phyloP scores from a whole-genome alignment of 2,888 invertebrate genomes.

The Apamea monoglypha region DNA sequence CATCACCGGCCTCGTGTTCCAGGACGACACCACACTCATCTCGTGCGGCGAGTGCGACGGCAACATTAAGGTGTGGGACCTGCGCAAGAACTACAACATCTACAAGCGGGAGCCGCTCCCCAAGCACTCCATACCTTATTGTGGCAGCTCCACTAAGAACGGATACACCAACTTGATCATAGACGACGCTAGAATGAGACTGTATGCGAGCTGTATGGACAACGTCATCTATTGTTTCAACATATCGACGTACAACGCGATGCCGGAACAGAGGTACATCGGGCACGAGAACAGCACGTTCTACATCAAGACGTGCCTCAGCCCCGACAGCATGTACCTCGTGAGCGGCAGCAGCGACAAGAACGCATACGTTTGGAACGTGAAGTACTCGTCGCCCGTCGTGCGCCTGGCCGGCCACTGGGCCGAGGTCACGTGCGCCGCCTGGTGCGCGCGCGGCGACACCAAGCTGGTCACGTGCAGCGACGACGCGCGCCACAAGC shows the following conservation, averaged over 20 bases:
- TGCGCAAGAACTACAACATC: conserved; percentile 94
- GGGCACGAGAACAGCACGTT: conserved; percentile 95
- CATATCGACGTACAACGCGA: conserved; percentile 91
- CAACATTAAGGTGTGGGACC: conserved; percentile 96
- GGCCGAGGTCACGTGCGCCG: conserved; percentile 96
- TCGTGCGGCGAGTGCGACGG: conserved; percentile 97
- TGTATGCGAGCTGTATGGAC: conserved; percentile 97
- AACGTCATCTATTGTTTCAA: conserved; percentile 96
- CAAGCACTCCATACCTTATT: conserved; percentile 93
- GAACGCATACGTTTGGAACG: conserved; percentile 96
- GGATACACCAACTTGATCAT: conserved; percentile 95
- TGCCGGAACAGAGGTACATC: conserved; percentile 92
- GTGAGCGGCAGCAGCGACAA: conserved; percentile 97
- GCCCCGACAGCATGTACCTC: conserved; percentile 95
- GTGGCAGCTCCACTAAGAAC: conserved; percentile 92
- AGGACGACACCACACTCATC: conserved; percentile 94
- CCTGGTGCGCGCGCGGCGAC: conserved; percentile 92
- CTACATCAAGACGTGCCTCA: conserved; percentile 95
- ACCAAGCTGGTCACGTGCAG: conserved; percentile 94
- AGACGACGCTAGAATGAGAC: conserved; percentile 92
- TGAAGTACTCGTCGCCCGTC: conserved; percentile 91
- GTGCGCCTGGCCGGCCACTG: conserved; percentile 93
- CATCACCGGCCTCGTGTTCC: conserved; percentile 96
- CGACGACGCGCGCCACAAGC: conserved; percentile 94
- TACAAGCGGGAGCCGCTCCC: conserved; percentile 93